Evolutionary conservation across 2,888 invertebrate genomes (phyloP), one percentile per base, ranked within the genome.

Genomic region (Standfussiana lucernea): DNA sequence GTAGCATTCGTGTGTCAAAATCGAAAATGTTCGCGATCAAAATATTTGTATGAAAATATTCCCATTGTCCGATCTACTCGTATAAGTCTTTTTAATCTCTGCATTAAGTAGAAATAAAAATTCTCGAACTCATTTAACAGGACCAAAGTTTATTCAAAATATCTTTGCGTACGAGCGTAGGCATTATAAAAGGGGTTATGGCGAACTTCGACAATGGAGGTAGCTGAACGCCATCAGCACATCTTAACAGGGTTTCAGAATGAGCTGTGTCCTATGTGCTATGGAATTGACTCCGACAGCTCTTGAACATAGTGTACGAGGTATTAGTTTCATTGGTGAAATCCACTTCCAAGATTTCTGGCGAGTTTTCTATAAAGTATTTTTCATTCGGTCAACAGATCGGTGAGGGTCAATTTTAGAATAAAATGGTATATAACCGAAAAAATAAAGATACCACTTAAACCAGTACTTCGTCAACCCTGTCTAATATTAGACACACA

Each of bases 401-500:
- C 6, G 18, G 1, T 32, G 32, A 35, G 37, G 13, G 1, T 64
- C 15, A 7, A n/a, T 7, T 13, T 37, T 13, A 40, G 7, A n/a
- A 40, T 13, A 15, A 37, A 62, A n/a, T 24, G 6, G 1, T 2
- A 13, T 2, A 13, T n/a, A 15, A 40, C 40, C 42, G 10, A 64
- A 42, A 64, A 64, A 53, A 68, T 64, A 35, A 13, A 68, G 35
- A 28, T 28, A 68, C 40, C 40, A 24, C 56, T 65, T 68, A 37
- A 24, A 37, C 40, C 13, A 56, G 42, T 28, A 72, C 61, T 75
- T 79, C 24, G 15, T 83, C 65, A 65, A 69, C 13, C 66, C 59
- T 61, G 69, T 53, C 72, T 70, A 56, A 80, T 80, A 75, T 53
- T 66, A 59, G 35, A 62, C 21, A 72, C 53, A 66, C 64, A 42